Base-by-base conservation (phyloP, 1,140 invertebrate species). In the Hycleus cichorii region DNA sequence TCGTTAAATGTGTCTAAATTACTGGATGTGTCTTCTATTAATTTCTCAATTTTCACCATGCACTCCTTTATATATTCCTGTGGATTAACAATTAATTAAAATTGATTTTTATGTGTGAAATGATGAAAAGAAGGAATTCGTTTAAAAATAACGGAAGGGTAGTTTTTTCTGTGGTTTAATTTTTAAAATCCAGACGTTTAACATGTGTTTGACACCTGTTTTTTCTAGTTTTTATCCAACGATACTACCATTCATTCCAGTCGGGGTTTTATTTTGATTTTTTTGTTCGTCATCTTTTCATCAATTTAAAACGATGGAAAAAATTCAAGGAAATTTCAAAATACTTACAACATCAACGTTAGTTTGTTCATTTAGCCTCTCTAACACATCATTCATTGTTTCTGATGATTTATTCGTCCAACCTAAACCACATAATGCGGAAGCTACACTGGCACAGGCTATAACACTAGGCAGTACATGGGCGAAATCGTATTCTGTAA, bases 401-500 rank as follows among this genome's bases (percentile, higher is more conserved):
- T 71, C 62, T 47, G 76, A 78, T 59, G 75, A 80, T 74, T 81
- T 83, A 59, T 68, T 68, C 27, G 76, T 76, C 86, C 79, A 89
- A 65, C 81, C 83, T 55, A 86, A 78, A 2, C 89, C 91, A 60
- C 85, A 82, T 25, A 93, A 76, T 38, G 91, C 90, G 10, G 90
- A 88, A 1, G 88, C 89, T 45, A 95, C 82, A 70, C 88, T 86
- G 27, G 90, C 88, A 8, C 88, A 86, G 24, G 92, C 91, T 49
- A 95, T 86, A 70, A 91, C 91, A 67, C 91, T 93, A 9, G 92
- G 86, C 32, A 42, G 90, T 85, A 72, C 90, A 90, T 75, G 87
- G 81, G 11, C 86, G 88, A 74, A 95, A 95, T 68, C 88, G 74
- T 89, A 90, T 76, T 95, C 93, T 93, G 83, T 6, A 77, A 83